These are phyloP conservation scores for Podabrus alpinus DNA, from an alignment of 2,888 invertebrate genomes.

Conservation along the genomic window DNA sequence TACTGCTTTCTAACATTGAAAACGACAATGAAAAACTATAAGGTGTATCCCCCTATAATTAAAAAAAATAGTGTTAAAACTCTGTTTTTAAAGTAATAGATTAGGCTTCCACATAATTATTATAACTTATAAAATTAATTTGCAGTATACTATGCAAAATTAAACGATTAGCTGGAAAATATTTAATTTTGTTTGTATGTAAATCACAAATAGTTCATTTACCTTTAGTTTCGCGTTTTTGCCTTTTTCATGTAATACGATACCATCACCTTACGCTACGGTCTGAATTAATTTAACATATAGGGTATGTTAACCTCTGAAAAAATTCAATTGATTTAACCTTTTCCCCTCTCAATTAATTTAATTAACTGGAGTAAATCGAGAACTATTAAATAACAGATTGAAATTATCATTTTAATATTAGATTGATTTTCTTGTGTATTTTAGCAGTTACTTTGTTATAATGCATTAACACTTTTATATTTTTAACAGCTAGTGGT, in stretches of 20 bases:
- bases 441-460: not conserved
- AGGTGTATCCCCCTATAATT: no score
- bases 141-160: not conserved
- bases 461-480: slow-evolving; percentile 23
- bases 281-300: not conserved
- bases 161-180: not conserved
- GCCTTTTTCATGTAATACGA: no score
- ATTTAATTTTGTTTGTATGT: not conserved
- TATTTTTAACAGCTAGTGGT: slow-evolving; percentile 74
- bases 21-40: no score
- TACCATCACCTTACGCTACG: not conserved
- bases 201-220: not conserved
- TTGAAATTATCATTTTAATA: not conserved
- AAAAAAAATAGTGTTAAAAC: no score
- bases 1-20: not conserved
- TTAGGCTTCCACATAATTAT: no score
- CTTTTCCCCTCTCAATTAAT: not conserved
- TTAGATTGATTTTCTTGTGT: not conserved
- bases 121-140: no score
- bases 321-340: not conserved
- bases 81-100: no score
- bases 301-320: not conserved
- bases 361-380: not conserved
- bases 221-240: not conserved
- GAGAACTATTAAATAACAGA: not conserved